These are phyloP conservation scores for Thymallus thymallus DNA, from an alignment of 2,113 vertebrate species.

Conservation along the genomic window DNA sequence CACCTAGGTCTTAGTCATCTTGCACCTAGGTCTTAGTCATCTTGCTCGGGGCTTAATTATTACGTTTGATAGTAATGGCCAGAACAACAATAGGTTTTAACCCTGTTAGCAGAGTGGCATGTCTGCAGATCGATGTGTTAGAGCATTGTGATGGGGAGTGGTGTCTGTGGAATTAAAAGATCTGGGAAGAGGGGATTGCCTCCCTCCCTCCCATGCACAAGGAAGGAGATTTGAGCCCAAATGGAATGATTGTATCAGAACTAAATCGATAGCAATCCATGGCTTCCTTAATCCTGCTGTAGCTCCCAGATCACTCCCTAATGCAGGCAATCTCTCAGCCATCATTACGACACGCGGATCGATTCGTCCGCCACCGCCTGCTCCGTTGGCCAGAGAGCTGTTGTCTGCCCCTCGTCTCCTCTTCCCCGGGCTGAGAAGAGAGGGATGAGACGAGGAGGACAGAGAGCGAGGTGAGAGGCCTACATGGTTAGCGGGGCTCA, in stretches of 20 bases:
- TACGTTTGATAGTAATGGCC: constrained; percentile 65
- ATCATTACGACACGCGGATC: constrained; percentile 72
- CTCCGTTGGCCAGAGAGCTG: no score
- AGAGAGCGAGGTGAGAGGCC: constrained; percentile 34
- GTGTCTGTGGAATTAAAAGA: constrained; percentile 68
- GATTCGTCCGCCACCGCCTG: constrained; percentile 45
- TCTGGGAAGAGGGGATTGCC: constrained; percentile 60
- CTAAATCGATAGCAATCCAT: constrained; percentile 80
- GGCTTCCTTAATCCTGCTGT: constrained; percentile 74
- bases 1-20: constrained; percentile 40
- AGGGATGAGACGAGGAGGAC: neutral
- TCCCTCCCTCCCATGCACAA: constrained; percentile 44
- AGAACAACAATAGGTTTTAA: constrained; percentile 70
- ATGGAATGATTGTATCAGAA: constrained; percentile 83
- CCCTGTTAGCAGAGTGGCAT: constrained; percentile 61
- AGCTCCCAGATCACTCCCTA: constrained; percentile 70
- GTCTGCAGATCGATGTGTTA: constrained; percentile 43
- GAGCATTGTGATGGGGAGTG: constrained; percentile 39
- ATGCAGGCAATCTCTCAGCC: constrained; percentile 75
- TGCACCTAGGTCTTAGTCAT: constrained; percentile 43
- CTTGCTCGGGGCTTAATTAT: constrained; percentile 63
- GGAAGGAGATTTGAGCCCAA: constrained; percentile 74
- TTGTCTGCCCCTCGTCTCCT: neutral
- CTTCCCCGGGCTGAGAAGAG: neutral
- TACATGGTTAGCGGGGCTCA: constrained; percentile 38